Conservation (phyloP, 92 coral and sea anemone genomes). For the Actinernus sp. region DNA sequence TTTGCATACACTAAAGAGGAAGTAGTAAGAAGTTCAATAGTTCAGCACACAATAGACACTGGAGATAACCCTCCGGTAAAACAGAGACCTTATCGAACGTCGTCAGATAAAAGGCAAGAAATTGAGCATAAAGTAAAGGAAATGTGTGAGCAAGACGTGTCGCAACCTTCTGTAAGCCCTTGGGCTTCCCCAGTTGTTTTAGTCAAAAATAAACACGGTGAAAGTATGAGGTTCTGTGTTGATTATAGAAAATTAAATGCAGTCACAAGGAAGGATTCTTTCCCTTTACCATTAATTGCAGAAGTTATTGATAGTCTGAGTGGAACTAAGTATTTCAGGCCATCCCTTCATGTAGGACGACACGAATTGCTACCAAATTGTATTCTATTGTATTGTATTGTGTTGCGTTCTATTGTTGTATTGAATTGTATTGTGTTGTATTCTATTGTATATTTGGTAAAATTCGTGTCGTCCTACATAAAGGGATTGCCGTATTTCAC, state of each 20-base stretch:
- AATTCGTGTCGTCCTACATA: no score
- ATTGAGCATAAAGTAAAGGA: conserved; percentile 32
- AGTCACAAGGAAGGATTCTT: conserved; percentile 27
- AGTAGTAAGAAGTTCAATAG: conserved; percentile 1
- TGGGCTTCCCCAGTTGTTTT: conserved; percentile 58
- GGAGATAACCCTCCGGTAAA: no score
- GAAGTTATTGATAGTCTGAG: conserved; percentile 32
- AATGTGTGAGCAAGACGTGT: conserved; percentile 26
- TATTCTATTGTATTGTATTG: no score
- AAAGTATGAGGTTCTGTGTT: conserved; percentile 37
- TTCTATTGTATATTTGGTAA: no score
- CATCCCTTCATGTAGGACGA: no score
- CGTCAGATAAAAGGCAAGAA: no score
- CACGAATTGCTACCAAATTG: no score
- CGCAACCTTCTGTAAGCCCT: conserved; percentile 33
- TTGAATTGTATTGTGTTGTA: no score
- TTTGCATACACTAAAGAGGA: conserved; percentile 10
- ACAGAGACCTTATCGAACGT: no score
- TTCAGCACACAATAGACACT: conserved; percentile 16
- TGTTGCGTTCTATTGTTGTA: no score
- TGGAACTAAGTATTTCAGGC: no score
- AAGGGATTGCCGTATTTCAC: no score
- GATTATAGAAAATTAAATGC: conserved; percentile 45
- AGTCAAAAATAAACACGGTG: conserved; percentile 45
- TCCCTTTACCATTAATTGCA: conserved; percentile 37